A percentile compares a stretch with the other conserved stretches of the same genome.
phyloP scores from a whole-genome alignment of 1,140 invertebrate species.

The Acyrthosiphon pisum region DNA sequence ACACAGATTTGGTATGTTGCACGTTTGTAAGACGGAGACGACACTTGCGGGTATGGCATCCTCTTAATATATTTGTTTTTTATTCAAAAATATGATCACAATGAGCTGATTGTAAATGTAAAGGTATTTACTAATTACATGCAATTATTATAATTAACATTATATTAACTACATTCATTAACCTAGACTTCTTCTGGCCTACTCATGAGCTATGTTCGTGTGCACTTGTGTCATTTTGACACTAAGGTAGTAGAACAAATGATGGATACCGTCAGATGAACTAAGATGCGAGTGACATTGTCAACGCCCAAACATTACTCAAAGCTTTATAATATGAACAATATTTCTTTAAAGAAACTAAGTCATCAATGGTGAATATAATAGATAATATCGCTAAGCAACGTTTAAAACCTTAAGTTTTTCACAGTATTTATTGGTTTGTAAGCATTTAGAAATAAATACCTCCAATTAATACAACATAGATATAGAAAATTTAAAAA shows the following conservation, averaged over 20 bases:
- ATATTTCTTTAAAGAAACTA: neutral
- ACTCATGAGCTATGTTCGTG: neutral
- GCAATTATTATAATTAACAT: neutral
- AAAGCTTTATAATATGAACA: neutral
- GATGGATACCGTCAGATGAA: constrained; percentile 4
- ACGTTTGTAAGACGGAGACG: too few relatives aligned
- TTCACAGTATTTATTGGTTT: neutral
- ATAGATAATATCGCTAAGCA: neutral
- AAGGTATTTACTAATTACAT: neutral
- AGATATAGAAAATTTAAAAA: too few relatives aligned
- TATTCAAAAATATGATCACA: too few relatives aligned
- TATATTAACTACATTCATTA: neutral
- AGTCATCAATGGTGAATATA: neutral
- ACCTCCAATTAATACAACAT: too few relatives aligned
- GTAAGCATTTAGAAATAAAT: neutral
- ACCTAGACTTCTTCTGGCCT: neutral
- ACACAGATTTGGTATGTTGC: too few relatives aligned
- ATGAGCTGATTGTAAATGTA: too few relatives aligned
- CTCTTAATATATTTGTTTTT: too few relatives aligned
- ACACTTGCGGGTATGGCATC: too few relatives aligned
- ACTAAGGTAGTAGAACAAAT: neutral
- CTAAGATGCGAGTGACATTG: neutral
- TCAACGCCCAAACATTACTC: constrained; percentile 28
- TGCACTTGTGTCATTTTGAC: neutral
- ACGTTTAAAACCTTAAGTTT: neutral